Evolutionary conservation across 1,140 invertebrate species (phyloP).

Genomic region (Meloidogyne chitwoodi): DNA sequence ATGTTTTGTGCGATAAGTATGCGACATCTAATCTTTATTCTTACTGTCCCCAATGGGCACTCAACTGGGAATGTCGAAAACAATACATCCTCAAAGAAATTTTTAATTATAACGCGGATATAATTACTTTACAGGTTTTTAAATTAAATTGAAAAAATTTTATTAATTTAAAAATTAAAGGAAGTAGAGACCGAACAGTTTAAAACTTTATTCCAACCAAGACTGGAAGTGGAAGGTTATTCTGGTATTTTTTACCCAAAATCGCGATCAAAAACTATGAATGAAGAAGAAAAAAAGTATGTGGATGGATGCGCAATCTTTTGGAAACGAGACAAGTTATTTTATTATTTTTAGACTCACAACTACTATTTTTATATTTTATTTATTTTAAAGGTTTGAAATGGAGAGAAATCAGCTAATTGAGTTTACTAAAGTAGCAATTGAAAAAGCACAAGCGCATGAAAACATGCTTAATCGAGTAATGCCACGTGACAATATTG

Average conservation of each 20-base stretch:
- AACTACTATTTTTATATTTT: not conserved
- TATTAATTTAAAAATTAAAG: constrained; percentile 64
- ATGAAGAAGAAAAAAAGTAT: constrained; percentile 87
- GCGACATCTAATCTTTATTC: constrained; percentile 89
- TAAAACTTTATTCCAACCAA: constrained; percentile 89
- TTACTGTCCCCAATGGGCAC: constrained; percentile 91
- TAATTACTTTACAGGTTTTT: constrained; percentile 80
- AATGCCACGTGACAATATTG: constrained; percentile 99
- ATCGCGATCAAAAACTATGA: constrained; percentile 96
- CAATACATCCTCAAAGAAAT: constrained; percentile 97
- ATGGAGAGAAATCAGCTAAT: constrained; percentile 88
- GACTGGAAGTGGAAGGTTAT: constrained; percentile 78
- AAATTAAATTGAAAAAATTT: not conserved
- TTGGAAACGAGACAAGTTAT: constrained; percentile 83
- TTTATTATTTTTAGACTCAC: constrained; percentile 45
- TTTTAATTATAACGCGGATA: constrained; percentile 88
- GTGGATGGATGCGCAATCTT: constrained; percentile 99
- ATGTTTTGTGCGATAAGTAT: constrained; percentile 97
- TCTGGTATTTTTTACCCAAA: constrained; percentile 98
- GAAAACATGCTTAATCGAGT: constrained; percentile 67
- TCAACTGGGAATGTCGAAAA: constrained; percentile 96
- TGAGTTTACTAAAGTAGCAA: constrained; percentile 90
- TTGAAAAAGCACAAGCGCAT: constrained; percentile 87
- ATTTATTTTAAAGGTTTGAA: constrained; percentile 71
- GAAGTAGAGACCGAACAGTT: constrained; percentile 99